These are phyloP conservation scores for Phalacrocorax aristotelis DNA, from an alignment of 2,113 vertebrate species.

Conservation along the genomic window DNA sequence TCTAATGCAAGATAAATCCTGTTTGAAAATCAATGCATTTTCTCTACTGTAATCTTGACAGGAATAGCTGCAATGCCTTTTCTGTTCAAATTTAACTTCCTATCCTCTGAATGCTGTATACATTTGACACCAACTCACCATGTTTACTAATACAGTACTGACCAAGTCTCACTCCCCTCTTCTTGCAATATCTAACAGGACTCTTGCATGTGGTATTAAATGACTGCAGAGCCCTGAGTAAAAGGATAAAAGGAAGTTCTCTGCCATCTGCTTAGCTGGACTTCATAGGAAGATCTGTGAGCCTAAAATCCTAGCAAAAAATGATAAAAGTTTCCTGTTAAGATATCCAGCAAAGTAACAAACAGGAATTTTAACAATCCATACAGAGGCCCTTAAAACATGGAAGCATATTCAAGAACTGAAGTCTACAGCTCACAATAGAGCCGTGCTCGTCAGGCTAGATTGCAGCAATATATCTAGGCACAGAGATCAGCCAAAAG, in stretches of 20 bases:
- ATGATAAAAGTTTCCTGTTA: not conserved
- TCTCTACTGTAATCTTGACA: not conserved
- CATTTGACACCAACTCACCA: not conserved
- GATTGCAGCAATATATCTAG: not conserved
- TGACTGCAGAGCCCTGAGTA: not conserved
- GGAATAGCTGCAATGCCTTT: slow-evolving; percentile 13
- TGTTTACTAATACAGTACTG: not conserved
- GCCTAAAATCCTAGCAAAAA: not conserved
- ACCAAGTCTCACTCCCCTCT: not conserved
- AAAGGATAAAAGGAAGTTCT: not conserved
- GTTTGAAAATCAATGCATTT: not conserved
- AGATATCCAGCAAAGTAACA: not conserved
- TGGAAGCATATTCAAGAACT: not conserved
- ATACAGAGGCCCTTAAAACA: not conserved
- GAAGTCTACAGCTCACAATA: not conserved
- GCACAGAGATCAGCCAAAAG: not conserved
- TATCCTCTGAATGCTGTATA: not conserved
- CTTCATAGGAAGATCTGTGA: not conserved
- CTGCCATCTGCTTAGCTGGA: not conserved
- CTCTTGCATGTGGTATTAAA: not conserved
- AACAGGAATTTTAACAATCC: not conserved
- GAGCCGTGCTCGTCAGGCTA: not conserved
- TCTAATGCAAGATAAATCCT: not conserved
- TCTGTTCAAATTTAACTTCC: not conserved
- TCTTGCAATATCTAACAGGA: not conserved